phyloP scores from a whole-genome alignment of 2,113 vertebrate species.

The Numenius arquata region DNA sequence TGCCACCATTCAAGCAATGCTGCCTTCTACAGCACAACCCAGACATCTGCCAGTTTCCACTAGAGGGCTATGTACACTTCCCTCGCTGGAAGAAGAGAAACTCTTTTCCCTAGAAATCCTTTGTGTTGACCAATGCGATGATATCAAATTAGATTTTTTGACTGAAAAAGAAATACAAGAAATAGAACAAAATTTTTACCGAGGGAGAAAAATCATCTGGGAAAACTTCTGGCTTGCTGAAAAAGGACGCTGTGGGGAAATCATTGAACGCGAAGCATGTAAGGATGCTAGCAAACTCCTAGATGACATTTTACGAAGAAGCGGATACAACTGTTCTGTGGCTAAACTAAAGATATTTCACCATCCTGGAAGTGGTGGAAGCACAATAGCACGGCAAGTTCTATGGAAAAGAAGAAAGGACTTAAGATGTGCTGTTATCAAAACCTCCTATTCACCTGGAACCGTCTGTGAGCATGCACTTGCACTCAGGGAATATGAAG shows the following conservation, averaged over 20 bases:
- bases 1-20: constrained; percentile 72
- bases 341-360: constrained; percentile 80
- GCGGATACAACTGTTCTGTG: constrained; percentile 50
- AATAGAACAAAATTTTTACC: constrained; percentile 77
- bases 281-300: constrained; percentile 59
- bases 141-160: constrained; percentile 51
- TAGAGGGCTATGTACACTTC: constrained; percentile 67
- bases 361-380: constrained; percentile 87
- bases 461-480: constrained; percentile 75
- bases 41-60: constrained; percentile 73
- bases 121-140: constrained; percentile 74
- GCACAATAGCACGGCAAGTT: constrained; percentile 82
- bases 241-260: constrained; percentile 64
- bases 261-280: constrained; percentile 80
- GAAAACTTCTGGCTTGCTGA: constrained; percentile 84
- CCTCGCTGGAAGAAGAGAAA: constrained; percentile 73
- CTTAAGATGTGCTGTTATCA: constrained; percentile 79
- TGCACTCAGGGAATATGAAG: constrained; percentile 78
- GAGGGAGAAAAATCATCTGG: constrained; percentile 79
- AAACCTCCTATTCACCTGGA: constrained; percentile 54
- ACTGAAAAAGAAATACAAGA: constrained; percentile 60
- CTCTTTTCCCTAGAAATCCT: constrained; percentile 79
- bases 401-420: constrained; percentile 80
- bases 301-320: constrained; percentile 23
- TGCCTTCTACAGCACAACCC: constrained; percentile 11